A percentile compares a stretch with the other conserved stretches of the same genome.
These are phyloP conservation scores for Drosophila cognata DNA, from an alignment of 2,888 invertebrate species.

Conservation along the genomic window DNA sequence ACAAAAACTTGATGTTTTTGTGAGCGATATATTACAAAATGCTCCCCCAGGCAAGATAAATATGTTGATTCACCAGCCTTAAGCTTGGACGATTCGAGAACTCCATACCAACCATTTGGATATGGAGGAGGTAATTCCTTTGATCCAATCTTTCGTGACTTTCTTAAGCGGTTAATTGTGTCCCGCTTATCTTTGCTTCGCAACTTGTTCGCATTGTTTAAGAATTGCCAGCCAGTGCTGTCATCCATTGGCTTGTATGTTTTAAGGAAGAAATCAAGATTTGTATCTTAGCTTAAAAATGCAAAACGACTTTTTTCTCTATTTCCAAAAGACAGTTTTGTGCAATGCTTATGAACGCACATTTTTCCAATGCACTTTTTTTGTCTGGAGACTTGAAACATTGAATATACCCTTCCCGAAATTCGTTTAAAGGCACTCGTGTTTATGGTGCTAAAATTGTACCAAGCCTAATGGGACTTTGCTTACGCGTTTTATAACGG, in stretches of 20 bases:
- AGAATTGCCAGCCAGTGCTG: constrained; percentile 52
- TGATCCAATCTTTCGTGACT: constrained; percentile 87
- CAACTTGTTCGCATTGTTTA: constrained; percentile 17
- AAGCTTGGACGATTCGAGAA: constrained; percentile 89
- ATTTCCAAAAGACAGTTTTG: not conserved
- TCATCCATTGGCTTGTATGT: constrained; percentile 66
- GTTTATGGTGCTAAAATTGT: too few species aligned
- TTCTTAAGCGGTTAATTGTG: constrained; percentile 85
- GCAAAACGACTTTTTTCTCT: not conserved
- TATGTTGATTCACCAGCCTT: constrained; percentile 86
- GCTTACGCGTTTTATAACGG: too few species aligned
- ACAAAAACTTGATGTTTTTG: constrained; percentile 88
- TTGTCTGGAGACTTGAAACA: too few species aligned
- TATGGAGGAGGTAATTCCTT: constrained; percentile 90
- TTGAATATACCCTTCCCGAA: not conserved
- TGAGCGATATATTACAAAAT: constrained; percentile 90
- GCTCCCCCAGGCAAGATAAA: constrained; percentile 89
- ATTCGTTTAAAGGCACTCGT: not conserved
- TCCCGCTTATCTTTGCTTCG: constrained; percentile 53
- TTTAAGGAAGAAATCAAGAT: not conserved
- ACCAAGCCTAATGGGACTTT: too few species aligned
- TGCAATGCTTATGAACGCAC: not conserved
- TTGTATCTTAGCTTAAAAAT: not conserved
- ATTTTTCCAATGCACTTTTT: not conserved
- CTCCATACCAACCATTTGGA: constrained; percentile 95